Percentiles rank a stretch among this genome's conserved stretches.
Evolutionary conservation across 2,797 vertebrate species (phyloP).

Genomic region (Liasis olivaceus): DNA sequence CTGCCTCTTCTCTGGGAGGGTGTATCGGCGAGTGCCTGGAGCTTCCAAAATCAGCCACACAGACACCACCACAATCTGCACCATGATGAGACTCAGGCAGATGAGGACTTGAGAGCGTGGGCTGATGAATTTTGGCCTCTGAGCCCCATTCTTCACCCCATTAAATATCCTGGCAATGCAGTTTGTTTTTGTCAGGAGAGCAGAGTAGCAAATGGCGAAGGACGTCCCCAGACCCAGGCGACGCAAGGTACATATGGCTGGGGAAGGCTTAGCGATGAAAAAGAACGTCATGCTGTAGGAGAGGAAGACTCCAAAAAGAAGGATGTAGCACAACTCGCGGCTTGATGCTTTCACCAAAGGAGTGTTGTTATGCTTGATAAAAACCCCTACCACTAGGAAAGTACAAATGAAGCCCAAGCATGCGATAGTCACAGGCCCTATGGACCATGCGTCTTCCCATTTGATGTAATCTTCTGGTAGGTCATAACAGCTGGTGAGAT

Average conservation of each 20-base stretch:
- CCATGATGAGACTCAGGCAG: conserved; percentile 93
- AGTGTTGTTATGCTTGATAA: conserved; percentile 92
- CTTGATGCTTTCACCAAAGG: conserved; percentile 97
- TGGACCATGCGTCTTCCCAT: conserved; percentile 99
- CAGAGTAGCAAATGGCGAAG: conserved; percentile 96
- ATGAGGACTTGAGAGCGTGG: conserved; percentile 98
- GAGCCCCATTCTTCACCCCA: conserved; percentile 92
- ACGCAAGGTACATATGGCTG: conserved; percentile 90
- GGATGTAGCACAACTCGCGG: conserved; percentile 94
- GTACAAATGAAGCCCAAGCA: conserved; percentile 95
- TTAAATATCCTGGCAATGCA: conserved; percentile 96
- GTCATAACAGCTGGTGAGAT: conserved; percentile 90
- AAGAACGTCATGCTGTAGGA: conserved; percentile 99
- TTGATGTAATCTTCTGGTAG: conserved; percentile 97
- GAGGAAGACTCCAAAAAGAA: conserved; percentile 92
- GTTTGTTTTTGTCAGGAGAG: conserved; percentile 98
- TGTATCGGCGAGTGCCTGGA: conserved; percentile 91
- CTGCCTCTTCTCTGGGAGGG: conserved; percentile 91
- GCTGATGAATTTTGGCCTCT: conserved; percentile 96
- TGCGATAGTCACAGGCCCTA: conserved; percentile 94
- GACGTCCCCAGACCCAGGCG: conserved; percentile 93
- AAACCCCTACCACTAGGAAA: conserved; percentile 88
- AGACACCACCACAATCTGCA: conserved; percentile 92
- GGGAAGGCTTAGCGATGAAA: conserved; percentile 96
- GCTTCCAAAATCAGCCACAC: conserved; percentile 95